These are phyloP conservation scores for Turnix velox DNA, from an alignment of 2,113 vertebrate genomes.

Conservation along the genomic window DNA sequence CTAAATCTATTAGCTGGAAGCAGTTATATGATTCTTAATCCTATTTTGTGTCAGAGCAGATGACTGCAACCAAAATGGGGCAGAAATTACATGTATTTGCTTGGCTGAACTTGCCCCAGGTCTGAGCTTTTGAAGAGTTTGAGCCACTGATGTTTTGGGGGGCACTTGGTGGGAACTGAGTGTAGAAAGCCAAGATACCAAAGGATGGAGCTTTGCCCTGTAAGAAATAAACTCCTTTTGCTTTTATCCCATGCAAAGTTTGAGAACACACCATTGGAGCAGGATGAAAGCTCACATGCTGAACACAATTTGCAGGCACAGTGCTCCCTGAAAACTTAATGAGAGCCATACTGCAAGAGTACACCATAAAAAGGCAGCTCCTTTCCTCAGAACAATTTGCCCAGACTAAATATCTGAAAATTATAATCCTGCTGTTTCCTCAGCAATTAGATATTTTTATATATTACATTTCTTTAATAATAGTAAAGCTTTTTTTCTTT, in stretches of 20 bases:
- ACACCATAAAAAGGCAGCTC: neutral
- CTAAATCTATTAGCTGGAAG: constrained; percentile 61
- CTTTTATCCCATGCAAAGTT: neutral
- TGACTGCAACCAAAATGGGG: constrained; percentile 21
- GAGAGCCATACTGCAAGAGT: neutral
- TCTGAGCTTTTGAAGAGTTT: neutral
- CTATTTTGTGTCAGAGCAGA: constrained; percentile 58
- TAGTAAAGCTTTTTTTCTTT: neutral
- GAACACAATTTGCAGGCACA: neutral
- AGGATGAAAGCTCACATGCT: neutral
- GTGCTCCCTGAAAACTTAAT: constrained; percentile 3
- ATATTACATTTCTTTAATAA: constrained; percentile 44
- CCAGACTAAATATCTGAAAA: constrained; percentile 15
- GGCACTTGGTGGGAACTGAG: neutral
- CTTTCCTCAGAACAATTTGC: neutral
- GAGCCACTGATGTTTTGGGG: neutral
- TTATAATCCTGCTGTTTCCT: constrained; percentile 31
- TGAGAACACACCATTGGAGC: neutral
- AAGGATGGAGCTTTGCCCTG: neutral
- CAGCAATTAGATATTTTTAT: constrained; percentile 48
- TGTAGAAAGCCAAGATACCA: neutral
- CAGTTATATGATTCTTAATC: constrained; percentile 56
- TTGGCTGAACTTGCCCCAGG: neutral
- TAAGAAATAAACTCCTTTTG: neutral
- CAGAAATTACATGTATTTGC: neutral